A percentile compares a stretch with the other conserved stretches of the same genome.
These are phyloP conservation scores for Chaetops frenatus DNA, from an alignment of 2,113 vertebrate genomes.

Conservation along the genomic window DNA sequence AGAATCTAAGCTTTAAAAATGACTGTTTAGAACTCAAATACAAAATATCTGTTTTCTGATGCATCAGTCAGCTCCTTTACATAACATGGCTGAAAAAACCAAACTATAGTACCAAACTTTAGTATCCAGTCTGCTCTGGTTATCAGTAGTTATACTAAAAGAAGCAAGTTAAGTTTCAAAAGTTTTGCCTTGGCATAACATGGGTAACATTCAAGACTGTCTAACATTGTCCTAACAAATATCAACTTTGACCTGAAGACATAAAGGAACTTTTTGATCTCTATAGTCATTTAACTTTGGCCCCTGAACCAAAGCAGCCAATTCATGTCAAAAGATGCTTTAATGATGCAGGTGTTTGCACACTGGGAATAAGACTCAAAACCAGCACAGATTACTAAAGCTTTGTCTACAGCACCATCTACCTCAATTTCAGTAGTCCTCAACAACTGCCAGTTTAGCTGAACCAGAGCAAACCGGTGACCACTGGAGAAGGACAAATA, in stretches of 20 bases:
- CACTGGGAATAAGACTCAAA: not conserved
- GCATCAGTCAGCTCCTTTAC: not conserved
- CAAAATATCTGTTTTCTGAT: not conserved
- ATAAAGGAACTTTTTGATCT: not conserved
- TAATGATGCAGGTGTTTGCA: not conserved
- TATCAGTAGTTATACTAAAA: not conserved
- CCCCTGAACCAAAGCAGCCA: not conserved
- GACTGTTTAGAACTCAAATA: not conserved
- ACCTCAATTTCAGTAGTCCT: not conserved
- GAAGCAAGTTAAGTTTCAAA: not conserved
- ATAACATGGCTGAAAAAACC: not conserved
- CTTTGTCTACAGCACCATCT: not conserved
- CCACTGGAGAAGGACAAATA: not conserved
- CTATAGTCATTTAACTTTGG: not conserved
- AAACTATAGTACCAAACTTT: not conserved
- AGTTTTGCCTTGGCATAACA: not conserved
- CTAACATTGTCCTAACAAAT: not conserved
- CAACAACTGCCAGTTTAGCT: fast-evolving
- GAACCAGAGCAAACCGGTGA: not conserved
- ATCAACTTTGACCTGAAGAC: not conserved
- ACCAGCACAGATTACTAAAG: not conserved
- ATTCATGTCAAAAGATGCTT: not conserved
- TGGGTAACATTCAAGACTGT: not conserved
- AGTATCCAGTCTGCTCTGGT: not conserved
- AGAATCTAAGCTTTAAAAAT: not conserved